A percentile compares a stretch with the other conserved stretches of the same genome.
phyloP scores from a whole-genome alignment of 1,140 invertebrate species.

The Caenorhabditis brenneri region DNA sequence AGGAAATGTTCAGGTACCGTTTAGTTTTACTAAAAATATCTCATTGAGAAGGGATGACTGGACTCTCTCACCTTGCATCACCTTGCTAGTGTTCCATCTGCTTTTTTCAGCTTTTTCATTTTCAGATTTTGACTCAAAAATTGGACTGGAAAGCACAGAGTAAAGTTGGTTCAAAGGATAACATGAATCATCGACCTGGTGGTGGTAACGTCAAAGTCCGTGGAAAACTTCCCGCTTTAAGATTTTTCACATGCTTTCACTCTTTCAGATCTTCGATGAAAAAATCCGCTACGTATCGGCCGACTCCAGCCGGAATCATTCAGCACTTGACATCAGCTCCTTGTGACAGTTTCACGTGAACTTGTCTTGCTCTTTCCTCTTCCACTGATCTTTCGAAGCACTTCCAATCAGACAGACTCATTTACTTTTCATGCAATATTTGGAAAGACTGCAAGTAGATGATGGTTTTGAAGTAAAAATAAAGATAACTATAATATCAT shows the following conservation, averaged over 20 bases:
- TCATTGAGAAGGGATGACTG: no score
- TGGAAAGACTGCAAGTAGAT: no score
- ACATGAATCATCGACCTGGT: slow-evolving; percentile 84
- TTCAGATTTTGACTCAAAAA: slow-evolving; percentile 85
- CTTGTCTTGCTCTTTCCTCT: no score
- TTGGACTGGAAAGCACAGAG: slow-evolving; percentile 85
- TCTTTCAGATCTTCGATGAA: slow-evolving; percentile 53
- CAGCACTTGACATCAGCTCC: background rate
- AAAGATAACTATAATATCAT: no score
- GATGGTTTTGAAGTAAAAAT: no score
- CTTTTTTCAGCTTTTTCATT: slow-evolving; percentile 19
- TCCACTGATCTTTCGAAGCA: no score
- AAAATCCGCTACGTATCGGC: slow-evolving; percentile 36
- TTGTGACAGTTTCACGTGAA: background rate
- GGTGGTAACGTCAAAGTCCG: slow-evolving; percentile 87
- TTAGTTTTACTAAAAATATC: background rate
- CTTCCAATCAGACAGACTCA: no score
- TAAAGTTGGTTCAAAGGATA: slow-evolving; percentile 90
- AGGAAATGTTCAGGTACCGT: slow-evolving; percentile 43
- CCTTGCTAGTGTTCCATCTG: no score
- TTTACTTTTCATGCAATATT: no score
- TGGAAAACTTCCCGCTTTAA: background rate
- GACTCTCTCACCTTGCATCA: no score
- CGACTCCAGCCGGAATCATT: background rate
- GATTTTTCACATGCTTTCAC: background rate